Percentiles rank a stretch among this genome's conserved stretches.
These are phyloP conservation scores for Andricus curvator DNA, from an alignment of 2,888 invertebrate genomes.

Conservation along the genomic window DNA sequence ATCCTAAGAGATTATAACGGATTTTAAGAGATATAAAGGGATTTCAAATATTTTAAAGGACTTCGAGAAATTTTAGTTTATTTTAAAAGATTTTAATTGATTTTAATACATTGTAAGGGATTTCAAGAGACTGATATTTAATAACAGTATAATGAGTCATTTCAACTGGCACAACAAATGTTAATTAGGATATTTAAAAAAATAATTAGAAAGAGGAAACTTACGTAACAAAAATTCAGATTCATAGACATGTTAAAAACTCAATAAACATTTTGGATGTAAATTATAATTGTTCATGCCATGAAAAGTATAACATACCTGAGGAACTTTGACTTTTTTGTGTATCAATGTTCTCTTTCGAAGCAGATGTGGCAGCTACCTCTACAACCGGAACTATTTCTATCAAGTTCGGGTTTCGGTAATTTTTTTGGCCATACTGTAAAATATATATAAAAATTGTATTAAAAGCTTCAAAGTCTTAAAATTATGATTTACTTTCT, in stretches of 20 bases:
- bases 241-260: not conserved
- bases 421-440: conserved; percentile 67
- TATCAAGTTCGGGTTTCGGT: conserved; percentile 79
- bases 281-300: not conserved
- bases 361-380: not conserved
- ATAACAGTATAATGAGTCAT: too few relatives aligned
- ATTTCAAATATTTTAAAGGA: too few relatives aligned
- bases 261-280: not conserved
- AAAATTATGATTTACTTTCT: too few relatives aligned
- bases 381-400: conserved; percentile 78
- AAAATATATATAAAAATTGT: conserved; percentile 35
- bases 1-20: too few relatives aligned
- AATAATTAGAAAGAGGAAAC: too few relatives aligned
- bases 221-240: not conserved
- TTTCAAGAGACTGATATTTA: too few relatives aligned
- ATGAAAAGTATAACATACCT: conserved; percentile 15
- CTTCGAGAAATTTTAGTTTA: too few relatives aligned
- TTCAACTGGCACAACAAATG: too few relatives aligned
- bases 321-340: conserved; percentile 25
- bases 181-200: too few relatives aligned
- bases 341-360: conserved; percentile 25
- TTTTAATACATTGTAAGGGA: too few relatives aligned
- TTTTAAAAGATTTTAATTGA: too few relatives aligned
- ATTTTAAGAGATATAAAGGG: too few relatives aligned
- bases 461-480: not conserved